A percentile compares a stretch with the other conserved stretches of the same genome.
Evolutionary conservation across 2,797 vertebrate genomes (phyloP).

Genomic region (Lutjanus argentimaculatus): DNA sequence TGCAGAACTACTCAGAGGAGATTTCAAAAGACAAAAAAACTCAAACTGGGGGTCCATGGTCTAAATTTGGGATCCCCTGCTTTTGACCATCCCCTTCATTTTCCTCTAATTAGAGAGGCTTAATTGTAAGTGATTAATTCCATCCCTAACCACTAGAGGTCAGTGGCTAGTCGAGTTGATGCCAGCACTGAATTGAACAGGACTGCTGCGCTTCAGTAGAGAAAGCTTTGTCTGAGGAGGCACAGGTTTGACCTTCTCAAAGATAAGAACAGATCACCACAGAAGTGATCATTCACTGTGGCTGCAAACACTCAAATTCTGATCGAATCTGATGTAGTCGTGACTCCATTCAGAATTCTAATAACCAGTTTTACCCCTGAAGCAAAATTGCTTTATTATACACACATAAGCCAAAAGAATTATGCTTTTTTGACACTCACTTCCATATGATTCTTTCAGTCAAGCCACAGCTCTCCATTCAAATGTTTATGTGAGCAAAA

Average conservation of each 20-base stretch:
- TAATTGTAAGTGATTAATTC: slow-evolving; percentile 60
- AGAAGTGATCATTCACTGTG: background rate
- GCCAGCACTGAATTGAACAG: slow-evolving; percentile 1
- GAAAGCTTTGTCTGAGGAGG: slow-evolving; percentile 48
- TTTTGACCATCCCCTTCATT: slow-evolving; percentile 44
- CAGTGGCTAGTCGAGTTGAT: slow-evolving; percentile 73
- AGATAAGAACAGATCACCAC: slow-evolving; percentile 38
- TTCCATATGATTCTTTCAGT: slow-evolving; percentile 2
- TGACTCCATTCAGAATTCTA: background rate
- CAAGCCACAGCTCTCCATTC: slow-evolving; percentile 43
- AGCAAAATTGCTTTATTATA: background rate
- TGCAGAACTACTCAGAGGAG: too few relatives aligned
- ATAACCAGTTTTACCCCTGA: background rate
- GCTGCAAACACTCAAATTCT: slow-evolving; percentile 8
- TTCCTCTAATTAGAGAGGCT: slow-evolving; percentile 49
- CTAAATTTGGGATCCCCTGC: too few relatives aligned
- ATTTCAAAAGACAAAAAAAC: too few relatives aligned
- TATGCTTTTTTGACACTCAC: background rate
- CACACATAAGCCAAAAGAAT: background rate
- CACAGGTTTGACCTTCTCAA: slow-evolving; percentile 51
- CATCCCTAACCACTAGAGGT: slow-evolving; percentile 80
- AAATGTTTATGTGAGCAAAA: slow-evolving; percentile 57
- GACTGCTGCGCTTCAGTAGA: slow-evolving; percentile 35
- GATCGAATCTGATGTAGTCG: background rate
- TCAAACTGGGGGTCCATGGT: too few relatives aligned